These are phyloP conservation scores for Squalus acanthias DNA, from an alignment of 2,797 vertebrate genomes.

Conservation along the genomic window DNA sequence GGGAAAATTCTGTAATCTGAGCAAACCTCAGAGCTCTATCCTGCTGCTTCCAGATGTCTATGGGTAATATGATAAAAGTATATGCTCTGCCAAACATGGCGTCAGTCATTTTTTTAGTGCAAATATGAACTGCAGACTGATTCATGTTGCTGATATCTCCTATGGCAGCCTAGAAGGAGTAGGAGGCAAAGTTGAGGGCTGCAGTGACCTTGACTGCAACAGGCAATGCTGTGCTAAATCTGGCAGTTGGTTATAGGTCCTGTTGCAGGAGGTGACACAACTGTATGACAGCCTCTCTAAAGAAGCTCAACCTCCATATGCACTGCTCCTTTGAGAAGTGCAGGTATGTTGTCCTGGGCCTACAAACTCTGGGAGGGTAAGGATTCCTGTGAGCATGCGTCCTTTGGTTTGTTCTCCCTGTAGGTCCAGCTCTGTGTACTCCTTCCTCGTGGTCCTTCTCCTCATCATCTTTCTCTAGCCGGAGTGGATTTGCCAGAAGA, in stretches of 20 bases:
- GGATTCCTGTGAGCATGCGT: neutral
- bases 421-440: neutral
- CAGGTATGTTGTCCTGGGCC: neutral
- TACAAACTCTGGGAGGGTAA: neutral
- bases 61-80: neutral
- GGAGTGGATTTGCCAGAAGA: neutral
- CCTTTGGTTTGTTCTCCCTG: neutral
- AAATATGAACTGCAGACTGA: neutral
- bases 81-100: neutral
- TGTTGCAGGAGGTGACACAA: neutral
- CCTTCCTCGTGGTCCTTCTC: neutral
- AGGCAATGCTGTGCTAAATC: too few species aligned
- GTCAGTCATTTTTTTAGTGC: neutral
- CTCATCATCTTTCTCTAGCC: too few species aligned
- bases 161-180: neutral
- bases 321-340: neutral
- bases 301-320: neutral
- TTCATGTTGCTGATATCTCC: neutral
- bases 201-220: neutral
- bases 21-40: neutral
- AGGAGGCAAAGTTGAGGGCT: neutral
- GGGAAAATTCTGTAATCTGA: neutral
- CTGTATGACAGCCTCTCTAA: neutral
- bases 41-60: neutral
- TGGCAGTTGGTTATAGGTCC: neutral